These are phyloP conservation scores for Ceyx margarethae DNA, from an alignment of 2,113 vertebrate genomes.

Conservation along the genomic window DNA sequence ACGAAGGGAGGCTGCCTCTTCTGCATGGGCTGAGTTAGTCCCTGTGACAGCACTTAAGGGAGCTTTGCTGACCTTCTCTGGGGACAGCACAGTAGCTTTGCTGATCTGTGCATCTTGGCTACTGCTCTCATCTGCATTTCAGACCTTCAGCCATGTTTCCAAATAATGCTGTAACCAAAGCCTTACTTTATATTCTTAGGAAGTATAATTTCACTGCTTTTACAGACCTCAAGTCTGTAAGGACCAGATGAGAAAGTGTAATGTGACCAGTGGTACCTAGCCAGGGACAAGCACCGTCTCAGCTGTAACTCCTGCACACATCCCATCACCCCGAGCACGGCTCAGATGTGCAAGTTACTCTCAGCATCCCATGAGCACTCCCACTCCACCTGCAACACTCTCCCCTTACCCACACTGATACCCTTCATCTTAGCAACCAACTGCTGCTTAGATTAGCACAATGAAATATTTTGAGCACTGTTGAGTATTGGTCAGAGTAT, in stretches of 20 bases:
- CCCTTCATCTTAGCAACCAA: not conserved
- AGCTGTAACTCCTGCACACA: not conserved
- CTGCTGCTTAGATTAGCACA: not conserved
- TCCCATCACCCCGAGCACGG: not conserved
- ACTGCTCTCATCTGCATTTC: not conserved
- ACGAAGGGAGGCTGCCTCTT: not conserved
- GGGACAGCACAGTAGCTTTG: not conserved
- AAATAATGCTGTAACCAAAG: not conserved
- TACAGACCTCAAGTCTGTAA: not conserved
- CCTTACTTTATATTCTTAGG: not conserved
- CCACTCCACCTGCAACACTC: not conserved
- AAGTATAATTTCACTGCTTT: not conserved
- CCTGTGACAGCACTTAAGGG: not conserved
- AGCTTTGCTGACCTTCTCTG: not conserved
- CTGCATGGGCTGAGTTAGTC: not conserved
- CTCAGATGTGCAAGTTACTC: not conserved
- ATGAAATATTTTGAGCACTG: not conserved
- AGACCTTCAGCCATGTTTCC: not conserved
- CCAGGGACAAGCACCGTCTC: not conserved
- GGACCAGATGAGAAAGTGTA: not conserved
- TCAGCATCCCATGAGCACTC: not conserved
- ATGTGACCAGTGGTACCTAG: not conserved
- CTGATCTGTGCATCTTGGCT: not conserved
- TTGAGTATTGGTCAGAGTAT: not conserved
- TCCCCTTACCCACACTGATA: not conserved